Base-by-base conservation (phyloP, 2,113 vertebrate genomes). In the Corydoras sp. region DNA sequence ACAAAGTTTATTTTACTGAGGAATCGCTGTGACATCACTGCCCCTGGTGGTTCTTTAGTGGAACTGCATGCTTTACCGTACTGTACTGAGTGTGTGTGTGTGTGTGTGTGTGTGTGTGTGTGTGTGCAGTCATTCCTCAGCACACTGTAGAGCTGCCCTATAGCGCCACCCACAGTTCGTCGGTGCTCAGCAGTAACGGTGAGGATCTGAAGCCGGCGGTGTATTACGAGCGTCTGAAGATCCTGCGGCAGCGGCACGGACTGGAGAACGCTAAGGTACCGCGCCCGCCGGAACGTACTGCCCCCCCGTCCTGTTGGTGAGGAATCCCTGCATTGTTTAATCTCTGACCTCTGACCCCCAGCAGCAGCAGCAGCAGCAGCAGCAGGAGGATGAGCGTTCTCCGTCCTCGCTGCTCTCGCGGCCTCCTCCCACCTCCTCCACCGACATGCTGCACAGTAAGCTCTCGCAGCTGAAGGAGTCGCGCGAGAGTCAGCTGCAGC, bases 401-500 rank as follows among this genome's bases (percentile, higher is more conserved):
- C 87, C 92, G 1, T 93, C 92, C 1, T 93, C 93, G 30, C 78
- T 96, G 85, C 92, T 95, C 49, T 92, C 94, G 71, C 97, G 97
- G 81, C 94, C 95, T 54, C 77, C 94, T 2, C 90, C 98, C 58
- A 94, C 92, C 30, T 99, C 96, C 2, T 99, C 94, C 83, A 98
- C 96, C 1, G 96, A 98, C 88, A 97, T 98, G 96, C 93, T 99
- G 66, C 94, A 99, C 81, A 99, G 94, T 83, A 99, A 99, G 84
- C 92, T 99, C 70, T 98, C 95, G 0, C 97, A 99, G 85, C 94
- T 98, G 53, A 95, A 97, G 74, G 97, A 99, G 85, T 96, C 96
- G 0, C 85, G 97, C 3, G 97, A 98, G 87, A 68, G 69, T 4
- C 91, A 94, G 78, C 92, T 93, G 85, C 95, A 95, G 72, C 92